These are phyloP conservation scores for Mus minutoides DNA, from an alignment of 2,797 vertebrate genomes.

Conservation along the genomic window DNA sequence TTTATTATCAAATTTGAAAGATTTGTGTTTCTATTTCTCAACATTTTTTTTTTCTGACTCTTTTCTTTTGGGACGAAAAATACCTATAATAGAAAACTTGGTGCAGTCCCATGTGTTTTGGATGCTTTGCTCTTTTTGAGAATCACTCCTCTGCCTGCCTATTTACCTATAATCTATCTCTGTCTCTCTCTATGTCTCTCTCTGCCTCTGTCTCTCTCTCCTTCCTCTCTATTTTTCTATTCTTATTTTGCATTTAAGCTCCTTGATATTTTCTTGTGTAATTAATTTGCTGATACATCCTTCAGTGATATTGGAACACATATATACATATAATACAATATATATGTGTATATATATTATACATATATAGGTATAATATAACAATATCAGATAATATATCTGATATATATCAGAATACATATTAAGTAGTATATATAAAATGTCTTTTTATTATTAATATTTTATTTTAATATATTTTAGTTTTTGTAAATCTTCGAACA, in stretches of 20 bases:
- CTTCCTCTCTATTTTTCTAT: not conserved
- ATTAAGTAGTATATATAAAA: not conserved
- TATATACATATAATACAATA: too few relatives aligned
- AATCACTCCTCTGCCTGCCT: not conserved
- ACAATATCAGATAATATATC: too few relatives aligned
- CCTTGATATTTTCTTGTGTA: not conserved
- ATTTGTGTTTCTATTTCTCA: not conserved
- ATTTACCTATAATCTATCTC: not conserved
- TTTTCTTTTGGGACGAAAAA: not conserved
- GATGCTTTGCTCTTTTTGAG: not conserved
- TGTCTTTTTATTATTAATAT: not conserved
- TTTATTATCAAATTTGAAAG: constrained; percentile 16
- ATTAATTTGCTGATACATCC: not conserved
- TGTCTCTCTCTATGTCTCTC: not conserved
- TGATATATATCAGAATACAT: too few relatives aligned
- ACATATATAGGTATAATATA: too few relatives aligned
- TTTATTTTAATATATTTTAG: not conserved
- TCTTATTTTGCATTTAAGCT: not conserved
- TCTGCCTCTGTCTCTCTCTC: not conserved
- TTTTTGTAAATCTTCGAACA: not conserved
- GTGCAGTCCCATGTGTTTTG: not conserved
- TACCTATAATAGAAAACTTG: not conserved
- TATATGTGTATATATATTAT: too few relatives aligned
- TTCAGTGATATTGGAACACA: not conserved
- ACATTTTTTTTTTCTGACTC: constrained; percentile 23